Evolutionary conservation across 2,797 vertebrate genomes (phyloP).

Genomic region (Melanotaenia pygmaea): DNA sequence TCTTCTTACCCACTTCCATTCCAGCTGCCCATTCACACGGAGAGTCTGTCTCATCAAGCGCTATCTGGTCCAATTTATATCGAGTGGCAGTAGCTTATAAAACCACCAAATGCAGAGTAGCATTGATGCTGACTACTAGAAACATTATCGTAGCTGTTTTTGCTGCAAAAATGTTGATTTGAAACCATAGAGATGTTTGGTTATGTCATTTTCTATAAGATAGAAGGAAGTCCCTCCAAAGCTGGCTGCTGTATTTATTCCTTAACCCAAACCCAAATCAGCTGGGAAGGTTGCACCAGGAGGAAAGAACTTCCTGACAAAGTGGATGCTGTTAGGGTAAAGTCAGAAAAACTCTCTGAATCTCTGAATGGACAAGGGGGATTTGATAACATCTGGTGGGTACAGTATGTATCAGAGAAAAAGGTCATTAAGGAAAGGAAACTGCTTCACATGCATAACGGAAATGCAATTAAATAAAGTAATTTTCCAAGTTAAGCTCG

Average conservation of each 20-base stretch:
- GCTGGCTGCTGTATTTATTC: not conserved
- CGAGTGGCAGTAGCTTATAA: not conserved
- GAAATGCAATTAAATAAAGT: not conserved
- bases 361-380: constrained; percentile 39
- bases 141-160: not conserved
- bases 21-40: not conserved
- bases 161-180: not conserved
- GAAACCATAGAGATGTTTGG: not conserved
- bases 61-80: not conserved
- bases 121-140: not conserved
- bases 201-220: not conserved
- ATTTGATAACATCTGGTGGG: constrained; percentile 56
- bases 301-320: not conserved
- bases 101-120: not conserved
- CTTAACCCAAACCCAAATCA: not conserved
- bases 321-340: not conserved
- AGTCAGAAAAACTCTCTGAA: not conserved
- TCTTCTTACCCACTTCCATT: not conserved
- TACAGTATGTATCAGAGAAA: constrained; percentile 30
- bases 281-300: not conserved
- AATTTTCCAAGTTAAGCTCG: not conserved
- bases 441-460: constrained; percentile 16
- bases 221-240: not conserved
- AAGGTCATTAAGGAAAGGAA: not conserved
- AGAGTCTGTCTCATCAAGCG: not conserved